These are phyloP conservation scores for Cybosia mesomella DNA, from an alignment of 2,888 invertebrate species.

Conservation along the genomic window DNA sequence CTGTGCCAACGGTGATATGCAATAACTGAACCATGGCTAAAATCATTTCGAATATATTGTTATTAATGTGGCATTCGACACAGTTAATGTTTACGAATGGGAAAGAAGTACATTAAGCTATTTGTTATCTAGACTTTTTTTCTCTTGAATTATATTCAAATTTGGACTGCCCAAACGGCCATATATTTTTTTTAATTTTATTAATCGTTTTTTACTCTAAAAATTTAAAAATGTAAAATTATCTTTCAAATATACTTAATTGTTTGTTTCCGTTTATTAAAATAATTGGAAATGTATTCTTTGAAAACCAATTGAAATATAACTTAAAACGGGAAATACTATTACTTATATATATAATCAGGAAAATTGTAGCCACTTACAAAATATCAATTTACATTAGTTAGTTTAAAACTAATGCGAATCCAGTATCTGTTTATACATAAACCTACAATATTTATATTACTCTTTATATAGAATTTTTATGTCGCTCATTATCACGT, in stretches of 20 bases:
- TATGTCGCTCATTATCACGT: conserved; percentile 12
- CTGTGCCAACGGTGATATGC: conserved; percentile 64
- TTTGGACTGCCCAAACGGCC: no score
- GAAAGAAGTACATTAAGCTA: no score
- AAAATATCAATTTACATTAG: not conserved
- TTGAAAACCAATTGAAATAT: not conserved
- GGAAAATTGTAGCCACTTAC: not conserved
- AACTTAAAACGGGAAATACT: not conserved
- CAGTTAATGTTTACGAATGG: not conserved
- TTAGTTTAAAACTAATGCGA: not conserved
- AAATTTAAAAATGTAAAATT: no score
- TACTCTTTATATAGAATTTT: not conserved
- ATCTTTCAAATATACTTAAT: not conserved
- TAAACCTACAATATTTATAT: not conserved
- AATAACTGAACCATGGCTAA: conserved; percentile 53
- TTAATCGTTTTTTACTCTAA: no score
- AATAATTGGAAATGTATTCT: not conserved
- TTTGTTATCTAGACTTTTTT: no score
- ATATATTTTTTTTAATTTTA: no score
- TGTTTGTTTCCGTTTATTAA: not conserved
- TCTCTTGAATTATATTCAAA: no score
- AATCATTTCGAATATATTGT: not conserved
- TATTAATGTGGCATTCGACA: not conserved
- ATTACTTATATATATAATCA: not conserved
- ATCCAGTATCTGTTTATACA: not conserved